Conservation (phyloP, 2,888 invertebrate species). For the Bombylius discolor region DNA sequence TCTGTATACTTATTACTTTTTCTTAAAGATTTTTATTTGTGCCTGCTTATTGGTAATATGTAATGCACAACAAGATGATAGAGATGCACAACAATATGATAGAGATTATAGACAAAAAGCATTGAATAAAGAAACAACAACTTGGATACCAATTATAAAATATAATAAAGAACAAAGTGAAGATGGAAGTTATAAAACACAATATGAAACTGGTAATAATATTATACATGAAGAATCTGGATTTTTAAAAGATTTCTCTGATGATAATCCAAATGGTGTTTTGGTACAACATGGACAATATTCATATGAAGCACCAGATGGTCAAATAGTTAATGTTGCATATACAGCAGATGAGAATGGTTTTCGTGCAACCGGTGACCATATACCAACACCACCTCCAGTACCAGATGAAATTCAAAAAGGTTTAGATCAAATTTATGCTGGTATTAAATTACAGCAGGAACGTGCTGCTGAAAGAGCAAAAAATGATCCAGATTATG, state of each 20-base stretch:
- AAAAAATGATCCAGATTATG: slow-evolving; percentile 34
- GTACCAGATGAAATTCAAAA: slow-evolving; percentile 76
- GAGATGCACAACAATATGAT: not conserved
- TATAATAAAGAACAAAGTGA: slow-evolving; percentile 73
- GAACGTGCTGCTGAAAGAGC: slow-evolving; percentile 41
- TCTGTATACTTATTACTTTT: not conserved
- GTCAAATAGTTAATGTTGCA: slow-evolving; percentile 55
- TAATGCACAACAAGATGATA: slow-evolving; percentile 1
- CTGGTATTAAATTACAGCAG: slow-evolving; percentile 53
- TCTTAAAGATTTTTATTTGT: slow-evolving; percentile 8
- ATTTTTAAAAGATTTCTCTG: slow-evolving; percentile 55
- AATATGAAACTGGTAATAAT: slow-evolving; percentile 73
- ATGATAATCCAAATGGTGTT: slow-evolving; percentile 47
- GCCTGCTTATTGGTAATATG: slow-evolving; percentile 3
- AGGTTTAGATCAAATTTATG: slow-evolving; percentile 74
- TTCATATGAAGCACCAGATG: slow-evolving; percentile 67
- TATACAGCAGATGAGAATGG: slow-evolving; percentile 74
- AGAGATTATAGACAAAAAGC: slow-evolving; percentile 20
- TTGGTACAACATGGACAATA: slow-evolving; percentile 68
- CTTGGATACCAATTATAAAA: slow-evolving; percentile 66
- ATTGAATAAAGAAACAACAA: slow-evolving; percentile 42
- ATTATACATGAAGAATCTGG: slow-evolving; percentile 69
- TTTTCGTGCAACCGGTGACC: slow-evolving; percentile 68
- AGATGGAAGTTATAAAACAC: slow-evolving; percentile 70
- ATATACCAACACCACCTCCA: slow-evolving; percentile 72